Percentiles rank a stretch among this genome's conserved stretches.
These are phyloP conservation scores for Danaus chrysippus DNA, from an alignment of 2,888 invertebrate species.

Conservation along the genomic window DNA sequence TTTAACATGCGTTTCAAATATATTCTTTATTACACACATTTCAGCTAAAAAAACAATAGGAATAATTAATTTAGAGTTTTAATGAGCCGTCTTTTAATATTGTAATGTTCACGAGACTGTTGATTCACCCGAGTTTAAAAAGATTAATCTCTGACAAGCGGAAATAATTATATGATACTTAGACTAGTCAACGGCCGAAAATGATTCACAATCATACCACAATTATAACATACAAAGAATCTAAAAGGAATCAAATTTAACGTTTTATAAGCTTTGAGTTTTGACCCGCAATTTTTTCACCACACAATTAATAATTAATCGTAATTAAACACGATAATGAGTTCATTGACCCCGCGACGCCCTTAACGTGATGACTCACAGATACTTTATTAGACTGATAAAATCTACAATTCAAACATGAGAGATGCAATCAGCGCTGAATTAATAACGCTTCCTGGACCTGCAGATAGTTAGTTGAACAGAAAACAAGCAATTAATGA, in stretches of 20 bases:
- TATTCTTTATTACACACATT: neutral
- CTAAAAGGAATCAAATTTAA: neutral
- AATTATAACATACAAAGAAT: neutral
- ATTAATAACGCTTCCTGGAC: neutral
- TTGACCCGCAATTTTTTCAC: neutral
- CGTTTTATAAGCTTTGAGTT: neutral
- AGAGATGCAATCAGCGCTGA: neutral
- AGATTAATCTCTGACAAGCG: neutral
- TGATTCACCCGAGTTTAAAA: neutral
- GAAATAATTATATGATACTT: neutral
- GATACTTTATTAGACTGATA: neutral
- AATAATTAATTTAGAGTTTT: neutral
- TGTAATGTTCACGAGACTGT: neutral
- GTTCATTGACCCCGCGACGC: slow-evolving; percentile 23
- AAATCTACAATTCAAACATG: neutral
- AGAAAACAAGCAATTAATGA: too few species aligned
- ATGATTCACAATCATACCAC: neutral
- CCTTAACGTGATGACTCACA: slow-evolving; percentile 12
- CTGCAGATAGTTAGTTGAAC: neutral
- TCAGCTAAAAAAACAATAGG: neutral
- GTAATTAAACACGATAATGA: slow-evolving; percentile 20
- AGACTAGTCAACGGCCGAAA: neutral
- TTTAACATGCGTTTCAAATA: neutral
- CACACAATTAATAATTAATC: neutral
- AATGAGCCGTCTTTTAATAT: neutral